A percentile compares a stretch with the other conserved stretches of the same genome.
Conservation (phyloP, 2,113 vertebrate species). For the Alectura lathami region DNA sequence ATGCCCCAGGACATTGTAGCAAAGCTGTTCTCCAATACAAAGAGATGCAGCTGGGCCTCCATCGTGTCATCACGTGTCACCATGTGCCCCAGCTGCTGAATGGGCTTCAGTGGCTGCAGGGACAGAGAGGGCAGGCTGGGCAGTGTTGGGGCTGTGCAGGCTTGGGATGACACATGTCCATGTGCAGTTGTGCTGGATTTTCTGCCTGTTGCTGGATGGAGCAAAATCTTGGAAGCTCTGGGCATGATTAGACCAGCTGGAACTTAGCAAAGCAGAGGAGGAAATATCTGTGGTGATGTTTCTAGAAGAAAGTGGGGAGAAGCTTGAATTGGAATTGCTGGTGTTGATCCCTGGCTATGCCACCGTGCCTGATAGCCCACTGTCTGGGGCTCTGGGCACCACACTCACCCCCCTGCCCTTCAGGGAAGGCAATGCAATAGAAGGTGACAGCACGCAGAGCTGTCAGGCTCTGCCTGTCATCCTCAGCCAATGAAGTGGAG, state of each 20-base stretch:
- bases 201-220: neutral
- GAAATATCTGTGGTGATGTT: neutral
- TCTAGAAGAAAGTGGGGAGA: neutral
- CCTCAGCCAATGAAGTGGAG: neutral
- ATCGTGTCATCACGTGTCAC: neutral
- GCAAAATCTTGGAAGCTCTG: neutral
- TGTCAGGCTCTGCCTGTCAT: neutral
- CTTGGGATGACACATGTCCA: accelerated
- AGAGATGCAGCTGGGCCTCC: neutral
- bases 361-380: neutral
- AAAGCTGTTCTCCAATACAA: neutral
- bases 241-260: neutral
- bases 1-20: neutral
- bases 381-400: neutral
- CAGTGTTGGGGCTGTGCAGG: neutral
- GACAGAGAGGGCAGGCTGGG: neutral
- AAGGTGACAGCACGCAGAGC: neutral
- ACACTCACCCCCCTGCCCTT: neutral
- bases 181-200: neutral
- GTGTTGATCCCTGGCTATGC: neutral
- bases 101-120: accelerated
- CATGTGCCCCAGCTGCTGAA: neutral
- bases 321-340: accelerated
- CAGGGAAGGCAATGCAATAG: neutral
- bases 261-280: neutral